A percentile compares a stretch with the other conserved stretches of the same genome.
phyloP scores from a whole-genome alignment of 2,113 vertebrate species.

The Scytalopus superciliaris region DNA sequence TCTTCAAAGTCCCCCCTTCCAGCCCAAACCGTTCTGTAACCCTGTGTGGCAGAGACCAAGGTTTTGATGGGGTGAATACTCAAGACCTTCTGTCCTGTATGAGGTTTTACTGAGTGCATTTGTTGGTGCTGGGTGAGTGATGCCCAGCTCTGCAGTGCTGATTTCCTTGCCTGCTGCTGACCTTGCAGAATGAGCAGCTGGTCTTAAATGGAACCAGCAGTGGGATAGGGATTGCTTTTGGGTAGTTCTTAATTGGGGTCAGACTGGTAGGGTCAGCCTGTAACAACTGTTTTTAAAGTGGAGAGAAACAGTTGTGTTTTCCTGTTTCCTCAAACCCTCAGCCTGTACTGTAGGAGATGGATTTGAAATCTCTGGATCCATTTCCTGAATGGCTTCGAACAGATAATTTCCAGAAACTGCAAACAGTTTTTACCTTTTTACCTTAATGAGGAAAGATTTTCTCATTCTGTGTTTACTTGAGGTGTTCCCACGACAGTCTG shows the following conservation, averaged over 20 bases:
- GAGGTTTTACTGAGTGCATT: neutral
- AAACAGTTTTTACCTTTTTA: neutral
- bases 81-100: neutral
- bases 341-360: neutral
- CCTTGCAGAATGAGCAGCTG: neutral
- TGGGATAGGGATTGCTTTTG: neutral
- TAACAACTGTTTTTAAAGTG: neutral
- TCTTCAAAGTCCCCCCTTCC: neutral
- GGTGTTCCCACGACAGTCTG: neutral
- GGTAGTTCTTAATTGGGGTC: neutral
- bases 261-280: neutral
- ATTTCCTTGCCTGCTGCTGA: neutral
- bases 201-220: neutral
- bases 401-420: neutral
- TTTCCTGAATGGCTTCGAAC: neutral
- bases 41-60: fast-evolving
- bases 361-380: neutral
- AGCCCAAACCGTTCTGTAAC: neutral
- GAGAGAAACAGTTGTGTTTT: neutral
- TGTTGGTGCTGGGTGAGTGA: neutral
- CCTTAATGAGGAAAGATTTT: neutral
- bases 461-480: neutral
- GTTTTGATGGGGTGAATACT: neutral
- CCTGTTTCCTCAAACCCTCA: neutral
- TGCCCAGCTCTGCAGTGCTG: neutral